Evolutionary conservation across 2,888 invertebrate species (phyloP), one percentile per base, ranked within the genome.

Genomic region (Hirudinaria manillensis): DNA sequence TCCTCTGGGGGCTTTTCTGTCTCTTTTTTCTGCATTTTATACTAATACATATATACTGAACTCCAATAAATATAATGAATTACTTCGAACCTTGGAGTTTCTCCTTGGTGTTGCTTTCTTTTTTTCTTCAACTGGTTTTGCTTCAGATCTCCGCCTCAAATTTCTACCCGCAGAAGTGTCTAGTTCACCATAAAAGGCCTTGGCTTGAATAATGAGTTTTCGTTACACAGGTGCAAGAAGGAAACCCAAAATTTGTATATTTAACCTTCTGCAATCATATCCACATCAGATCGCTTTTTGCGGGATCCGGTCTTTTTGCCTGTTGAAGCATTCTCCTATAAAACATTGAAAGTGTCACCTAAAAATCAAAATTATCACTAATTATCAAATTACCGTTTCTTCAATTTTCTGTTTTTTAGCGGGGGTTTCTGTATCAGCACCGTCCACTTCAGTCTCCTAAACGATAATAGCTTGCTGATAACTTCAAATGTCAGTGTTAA

Each of bases 41-140:
- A 68, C 34, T 24, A 45, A 7, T 16, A 61, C 10, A n/a, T 24
- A 7, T 16, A n/a, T 6, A n/a, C 13, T 1, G 29, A 61, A 1
- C 61, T 29, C 10, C 10, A 61, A 61, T 27, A 61, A 21, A 10
- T 27, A 16, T 4, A 61, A 16, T 13, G 2, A 61, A 61, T 7
- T 61, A 61, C 29, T 61, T 7, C 61, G n/a, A 61, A 78, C 82
- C 81, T 86, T 96, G 93, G 84, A 97, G 93, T 86, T 96, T 93
- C 77, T 79, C 78, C 82, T 81, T 81, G 82, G 82, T 36, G 83
- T 82, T 3, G 81, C 82, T 68, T 82, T 80, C 76, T 83, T 84
- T 75, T 82, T 71, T 38, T 76, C 76, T 1, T 80, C 76, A 2
- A 82, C 80, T 77, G 77, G 77, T 38, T 65, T 65, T 27, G 76